Evolutionary conservation across 2,888 invertebrate species (phyloP), one percentile per base, ranked within the genome.

Genomic region (Ariolimax columbianus): DNA sequence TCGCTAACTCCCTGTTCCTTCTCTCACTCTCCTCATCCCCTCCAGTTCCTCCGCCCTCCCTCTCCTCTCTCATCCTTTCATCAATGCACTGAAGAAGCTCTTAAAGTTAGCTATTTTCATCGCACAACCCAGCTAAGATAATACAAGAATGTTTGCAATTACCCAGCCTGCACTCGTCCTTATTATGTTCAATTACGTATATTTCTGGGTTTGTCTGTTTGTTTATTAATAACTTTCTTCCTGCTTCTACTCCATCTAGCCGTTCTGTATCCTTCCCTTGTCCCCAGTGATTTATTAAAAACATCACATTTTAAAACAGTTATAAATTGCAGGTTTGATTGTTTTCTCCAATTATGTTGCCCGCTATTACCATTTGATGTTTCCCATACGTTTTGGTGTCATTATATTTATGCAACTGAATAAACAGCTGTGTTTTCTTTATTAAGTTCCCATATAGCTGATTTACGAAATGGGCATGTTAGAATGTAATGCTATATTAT

Each of bases 401-500:
- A 66, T 66, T 66, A 66, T 66, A 33, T 66, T 33, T 66, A 33
- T 17, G 66, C 30, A 66, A 33, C 66, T n/a, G 66, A 66, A 66
- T 66, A 4, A 66, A 17, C 66, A 66, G 23, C 66, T 33, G 66
- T 33, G 30, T 66, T 33, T 66, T 66, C 30, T n/a, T n/a, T 33
- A 66, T 66, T 11, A 66, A 66, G 11, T 33, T 66, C 30, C 33
- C 30, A 7, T 4, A 7, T 4, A 66, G 33, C 19, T 3, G 3
- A 23, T 7, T 23, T 7, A 55, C 3, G 19, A 19, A 7, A 55
- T 14, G 26, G 55, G 14, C 7, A 23, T 14, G 23, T 55, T 55
- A 55, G 55, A 55, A 55, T 55, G 23, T 55, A 55, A 55, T 55
- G 55, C 19, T 55, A 7, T 55, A 55, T 55, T 55, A 3, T 55